Evolutionary conservation across 2,888 invertebrate genomes (phyloP).

Genomic region (Drosophila kokeensis): DNA sequence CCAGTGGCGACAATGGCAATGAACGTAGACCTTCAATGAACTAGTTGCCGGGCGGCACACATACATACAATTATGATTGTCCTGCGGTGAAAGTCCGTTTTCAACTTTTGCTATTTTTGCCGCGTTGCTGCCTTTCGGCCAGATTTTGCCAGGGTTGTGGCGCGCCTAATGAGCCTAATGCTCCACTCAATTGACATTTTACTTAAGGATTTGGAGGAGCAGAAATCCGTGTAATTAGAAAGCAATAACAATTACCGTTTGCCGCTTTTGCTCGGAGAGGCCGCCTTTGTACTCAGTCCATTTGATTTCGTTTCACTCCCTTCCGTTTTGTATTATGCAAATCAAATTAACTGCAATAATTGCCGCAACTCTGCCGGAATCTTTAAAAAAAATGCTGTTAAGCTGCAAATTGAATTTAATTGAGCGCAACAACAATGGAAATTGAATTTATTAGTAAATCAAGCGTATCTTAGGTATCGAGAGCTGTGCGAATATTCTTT

Average conservation of each 20-base stretch:
- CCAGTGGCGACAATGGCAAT: constrained; percentile 55
- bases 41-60: constrained; percentile 40
- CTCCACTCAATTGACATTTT: constrained; percentile 76
- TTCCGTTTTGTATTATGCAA: constrained; percentile 38
- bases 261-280: background rate
- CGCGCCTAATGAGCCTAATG: constrained; percentile 67
- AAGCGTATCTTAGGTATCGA: constrained; percentile 35
- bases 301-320: constrained; percentile 49
- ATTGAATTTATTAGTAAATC: constrained; percentile 62
- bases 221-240: constrained; percentile 75
- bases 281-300: constrained; percentile 48
- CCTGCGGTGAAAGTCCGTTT: constrained; percentile 39
- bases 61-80: constrained; percentile 46
- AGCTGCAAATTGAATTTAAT: constrained; percentile 23
- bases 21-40: constrained; percentile 47
- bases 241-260: constrained; percentile 77
- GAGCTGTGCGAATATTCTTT: constrained; percentile 20
- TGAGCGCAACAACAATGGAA: constrained; percentile 49
- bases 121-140: constrained; percentile 7
- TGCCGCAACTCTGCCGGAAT: constrained; percentile 43
- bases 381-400: constrained; percentile 22
- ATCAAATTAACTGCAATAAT: constrained; percentile 62
- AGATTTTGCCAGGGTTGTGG: constrained; percentile 19
- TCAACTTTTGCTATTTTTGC: constrained; percentile 27
- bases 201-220: constrained; percentile 65